phyloP scores from a whole-genome alignment of 2,113 vertebrate genomes.

The Ptilorrhoa leucosticta region DNA sequence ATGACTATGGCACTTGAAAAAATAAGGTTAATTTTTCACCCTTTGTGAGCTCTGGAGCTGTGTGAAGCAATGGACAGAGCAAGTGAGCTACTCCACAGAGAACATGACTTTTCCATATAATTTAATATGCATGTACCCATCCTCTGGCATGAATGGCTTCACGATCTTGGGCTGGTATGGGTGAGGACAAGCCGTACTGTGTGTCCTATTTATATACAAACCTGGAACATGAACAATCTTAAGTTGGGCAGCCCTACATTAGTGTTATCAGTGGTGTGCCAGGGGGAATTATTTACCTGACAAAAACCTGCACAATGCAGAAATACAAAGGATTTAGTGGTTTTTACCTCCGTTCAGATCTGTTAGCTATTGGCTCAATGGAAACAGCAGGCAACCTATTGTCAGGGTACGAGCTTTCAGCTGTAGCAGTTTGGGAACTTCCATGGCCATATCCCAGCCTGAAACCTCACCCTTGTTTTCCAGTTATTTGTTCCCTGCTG shows the following conservation, averaged over 20 bases:
- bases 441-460: neutral
- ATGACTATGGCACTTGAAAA: neutral
- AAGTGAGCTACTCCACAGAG: neutral
- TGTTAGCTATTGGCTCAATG: neutral
- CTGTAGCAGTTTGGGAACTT: neutral
- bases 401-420: neutral
- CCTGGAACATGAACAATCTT: fast-evolving
- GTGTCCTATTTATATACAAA: neutral
- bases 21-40: neutral
- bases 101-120: neutral
- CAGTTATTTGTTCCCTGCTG: neutral
- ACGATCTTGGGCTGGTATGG: fast-evolving
- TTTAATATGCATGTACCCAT: neutral
- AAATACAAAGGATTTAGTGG: neutral
- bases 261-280: neutral
- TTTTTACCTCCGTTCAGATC: neutral
- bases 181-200: neutral
- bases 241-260: neutral
- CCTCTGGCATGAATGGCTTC: neutral
- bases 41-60: neutral
- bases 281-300: neutral
- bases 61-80: neutral
- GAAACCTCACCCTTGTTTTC: neutral
- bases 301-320: neutral
- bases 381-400: neutral